Conservation (phyloP, 2,113 vertebrate genomes). For the Galemys pyrenaicus region DNA sequence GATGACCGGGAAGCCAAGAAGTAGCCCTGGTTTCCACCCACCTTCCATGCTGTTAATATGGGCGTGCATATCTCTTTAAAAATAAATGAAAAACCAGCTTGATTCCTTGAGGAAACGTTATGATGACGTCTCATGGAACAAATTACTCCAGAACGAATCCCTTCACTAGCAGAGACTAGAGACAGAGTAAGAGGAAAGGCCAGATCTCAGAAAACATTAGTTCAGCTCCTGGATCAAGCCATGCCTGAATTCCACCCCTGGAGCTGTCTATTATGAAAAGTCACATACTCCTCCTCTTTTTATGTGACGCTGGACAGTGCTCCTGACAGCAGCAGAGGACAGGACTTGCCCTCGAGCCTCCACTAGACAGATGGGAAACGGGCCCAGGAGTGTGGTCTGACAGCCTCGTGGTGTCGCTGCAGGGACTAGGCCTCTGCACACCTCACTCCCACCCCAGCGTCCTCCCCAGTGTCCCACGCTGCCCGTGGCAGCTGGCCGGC, state of each 20-base stretch:
- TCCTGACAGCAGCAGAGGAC: not conserved
- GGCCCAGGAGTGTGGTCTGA: too few relatives aligned
- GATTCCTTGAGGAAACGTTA: not conserved
- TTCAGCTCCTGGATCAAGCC: not conserved
- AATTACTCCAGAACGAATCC: not conserved
- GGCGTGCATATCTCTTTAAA: accelerated
- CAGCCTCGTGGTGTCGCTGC: not conserved
- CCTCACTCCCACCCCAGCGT: accelerated
- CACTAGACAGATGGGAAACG: not conserved
- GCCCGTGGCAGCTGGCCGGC: not conserved
- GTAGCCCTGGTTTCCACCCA: not conserved
- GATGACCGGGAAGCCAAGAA: not conserved
- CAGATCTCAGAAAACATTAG: not conserved
- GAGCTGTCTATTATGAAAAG: too few relatives aligned
- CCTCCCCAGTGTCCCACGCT: accelerated
- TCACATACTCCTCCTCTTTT: not conserved
- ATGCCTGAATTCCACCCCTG: not conserved
- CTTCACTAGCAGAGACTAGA: not conserved
- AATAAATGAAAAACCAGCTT: too few relatives aligned
- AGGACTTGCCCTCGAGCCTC: too few relatives aligned
- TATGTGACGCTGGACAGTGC: not conserved
- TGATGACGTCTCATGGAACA: not conserved
- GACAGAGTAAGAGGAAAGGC: not conserved
- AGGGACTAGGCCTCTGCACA: not conserved
- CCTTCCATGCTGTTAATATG: accelerated